These are phyloP conservation scores for Acanthopleura granulata DNA, from an alignment of 2,888 invertebrate genomes.

Conservation along the genomic window DNA sequence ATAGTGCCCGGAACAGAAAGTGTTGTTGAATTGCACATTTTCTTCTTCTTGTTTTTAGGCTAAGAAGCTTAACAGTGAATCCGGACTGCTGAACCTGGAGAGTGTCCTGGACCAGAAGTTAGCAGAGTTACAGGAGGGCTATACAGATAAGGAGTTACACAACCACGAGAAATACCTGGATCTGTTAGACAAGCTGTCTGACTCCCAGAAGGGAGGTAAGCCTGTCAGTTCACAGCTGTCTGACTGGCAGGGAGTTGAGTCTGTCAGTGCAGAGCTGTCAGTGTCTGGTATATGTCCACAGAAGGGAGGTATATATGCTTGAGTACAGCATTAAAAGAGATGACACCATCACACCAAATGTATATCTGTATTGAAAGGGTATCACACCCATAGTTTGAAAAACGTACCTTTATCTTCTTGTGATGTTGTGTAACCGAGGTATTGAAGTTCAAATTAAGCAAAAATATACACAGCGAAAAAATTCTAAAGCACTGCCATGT, in stretches of 20 bases:
- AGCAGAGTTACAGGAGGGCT: slow-evolving; percentile 31
- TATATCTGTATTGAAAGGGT: no score
- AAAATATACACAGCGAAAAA: no score
- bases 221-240: neutral
- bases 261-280: no score
- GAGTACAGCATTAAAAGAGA: no score
- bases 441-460: no score
- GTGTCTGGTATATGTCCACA: no score
- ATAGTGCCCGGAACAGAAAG: no score
- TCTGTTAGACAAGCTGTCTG: slow-evolving; percentile 46
- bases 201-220: slow-evolving; percentile 25
- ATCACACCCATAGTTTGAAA: no score
- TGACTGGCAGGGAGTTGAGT: slow-evolving; percentile 25
- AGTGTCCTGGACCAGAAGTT: slow-evolving; percentile 38
- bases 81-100: slow-evolving; percentile 33
- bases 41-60: neutral
- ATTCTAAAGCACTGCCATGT: no score
- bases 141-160: slow-evolving; percentile 32
- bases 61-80: neutral
- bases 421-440: no score
- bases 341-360: no score
- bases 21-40: neutral
- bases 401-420: no score
- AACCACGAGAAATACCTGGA: slow-evolving; percentile 54
- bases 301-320: neutral